Evolutionary conservation across 2,888 invertebrate species (phyloP), one percentile per base, ranked within the genome.

Genomic region (Watsonalla binaria): DNA sequence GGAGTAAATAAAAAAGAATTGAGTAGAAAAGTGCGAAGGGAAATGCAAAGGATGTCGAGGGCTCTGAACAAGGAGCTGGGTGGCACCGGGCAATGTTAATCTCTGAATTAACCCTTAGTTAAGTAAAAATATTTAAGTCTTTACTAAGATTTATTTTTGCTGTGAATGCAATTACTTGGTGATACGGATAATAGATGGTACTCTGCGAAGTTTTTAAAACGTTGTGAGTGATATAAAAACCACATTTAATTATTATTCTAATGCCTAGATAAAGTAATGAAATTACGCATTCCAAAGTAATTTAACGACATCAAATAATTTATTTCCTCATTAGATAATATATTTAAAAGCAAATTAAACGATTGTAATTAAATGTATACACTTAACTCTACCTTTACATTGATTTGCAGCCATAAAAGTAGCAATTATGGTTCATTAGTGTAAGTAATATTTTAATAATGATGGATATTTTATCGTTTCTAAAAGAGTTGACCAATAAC

Each of bases 21-120:
- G 67, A 66, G 66, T 63, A 68, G 68, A 68, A 77, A 82, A 84
- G 75, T 76, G 77, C 72, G 71, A 74, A 78, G 80, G 73, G 72
- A 78, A 74, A 80, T 72, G 76, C 72, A 75, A 79, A 79, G 78
- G 77, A 82, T 80, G 68, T 61, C 60, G 74, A 71, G 75, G 70
- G 72, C 64, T 61, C 67, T 65, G 63, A 51, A 56, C 56, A 59
- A 51, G 60, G 60, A 63, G 56, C 61, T 11, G 57, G 65, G 56
- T 68, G 57, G 51, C 51, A 65, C 58, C 37, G 13, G 8, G 14
- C 46, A 33, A 34, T 42, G 55, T 60, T 68, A 63, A 55, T 11
- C 42, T 5, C 2, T 8, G 48, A 50, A 37, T 42, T 51, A 46
- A 56, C 50, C 51, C 15, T 11, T 42, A 11, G 11, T 42, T 42